Evolutionary conservation across 2,797 vertebrate genomes (phyloP), one percentile per base, ranked within the genome.

Genomic region (Cyprinella venusta): DNA sequence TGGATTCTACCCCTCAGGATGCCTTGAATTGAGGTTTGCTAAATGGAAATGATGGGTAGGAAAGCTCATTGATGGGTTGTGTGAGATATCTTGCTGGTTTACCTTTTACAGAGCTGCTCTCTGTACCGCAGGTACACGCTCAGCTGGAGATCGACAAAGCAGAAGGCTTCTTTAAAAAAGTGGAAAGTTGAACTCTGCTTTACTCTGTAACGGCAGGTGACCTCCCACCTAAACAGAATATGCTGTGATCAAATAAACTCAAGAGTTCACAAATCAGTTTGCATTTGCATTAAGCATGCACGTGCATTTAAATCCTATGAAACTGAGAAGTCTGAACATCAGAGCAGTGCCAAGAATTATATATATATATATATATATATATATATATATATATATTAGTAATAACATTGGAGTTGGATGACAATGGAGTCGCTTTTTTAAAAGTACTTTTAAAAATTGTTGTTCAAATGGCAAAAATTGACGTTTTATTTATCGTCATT

Each of bases 111-210:
- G 76, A 67, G 45, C 26, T 52, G 19, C 38, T 65, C 63, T 79
- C 63, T 79, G 26, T 79, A 54, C 61, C 18, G 70, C 45, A 1
- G 48, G 33, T 67, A 82, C 48, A 56, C 6, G n/a, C 71, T 21
- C 61, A 15, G 71, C 61, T 67, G 80, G 71, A 82, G 50, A 54
- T 67, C 71, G 42, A 76, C 80, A 76, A 82, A 76, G 80, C 71
- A 54, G 40, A 30, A 26, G 59, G 54, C 70, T 52, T 81, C 54
- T 75, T 75, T 54, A 13, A 67, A 76, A 67, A 33, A 3, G 30
- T 33, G 30, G 30, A 33, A 21, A 12, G 36, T 21, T 68, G 71
- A 67, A 76, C 18, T 82, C 36, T 1, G 16, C 19, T 76, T 74
- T 74, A 50, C 59, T 65, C 1, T 0, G 18, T 68, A 42, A 56